Conservation (phyloP, 1,140 invertebrate genomes). For the Brachionus asplanchnoidis region DNA sequence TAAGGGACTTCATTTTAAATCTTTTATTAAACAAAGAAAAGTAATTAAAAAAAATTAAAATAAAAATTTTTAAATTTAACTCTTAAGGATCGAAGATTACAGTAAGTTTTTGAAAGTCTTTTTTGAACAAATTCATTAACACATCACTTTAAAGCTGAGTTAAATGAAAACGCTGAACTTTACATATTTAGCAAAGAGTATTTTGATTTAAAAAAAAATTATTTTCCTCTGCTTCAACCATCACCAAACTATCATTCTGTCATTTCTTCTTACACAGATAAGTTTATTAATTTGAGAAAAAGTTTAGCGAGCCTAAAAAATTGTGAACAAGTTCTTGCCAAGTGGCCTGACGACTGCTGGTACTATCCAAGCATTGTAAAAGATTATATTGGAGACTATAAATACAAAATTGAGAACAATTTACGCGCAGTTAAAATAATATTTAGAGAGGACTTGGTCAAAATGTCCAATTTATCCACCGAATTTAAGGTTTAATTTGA, state of each 20-base stretch:
- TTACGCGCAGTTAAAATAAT: slow-evolving; percentile 4
- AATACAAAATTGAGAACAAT: slow-evolving; percentile 35
- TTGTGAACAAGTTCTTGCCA: slow-evolving; percentile 45
- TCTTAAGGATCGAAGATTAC: not conserved
- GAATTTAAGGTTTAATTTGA: slow-evolving; percentile 31
- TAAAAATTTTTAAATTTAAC: not conserved
- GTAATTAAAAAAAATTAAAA: not conserved
- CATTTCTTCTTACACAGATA: not conserved
- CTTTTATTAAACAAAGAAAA: not conserved
- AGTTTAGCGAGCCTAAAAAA: slow-evolving; percentile 3
- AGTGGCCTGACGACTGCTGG: slow-evolving; percentile 26
- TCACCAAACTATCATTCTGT: not conserved
- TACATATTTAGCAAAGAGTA: slow-evolving; percentile 15
- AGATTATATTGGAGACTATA: slow-evolving; percentile 7
- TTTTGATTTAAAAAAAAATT: not conserved
- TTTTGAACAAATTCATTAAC: not conserved
- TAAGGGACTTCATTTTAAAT: not conserved
- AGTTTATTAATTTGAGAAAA: slow-evolving; percentile 8
- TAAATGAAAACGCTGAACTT: not conserved
- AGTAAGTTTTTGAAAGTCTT: not conserved
- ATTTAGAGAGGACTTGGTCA: slow-evolving; percentile 14
- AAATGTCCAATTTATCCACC: not conserved
- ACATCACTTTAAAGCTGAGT: not conserved
- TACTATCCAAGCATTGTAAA: slow-evolving; percentile 32
- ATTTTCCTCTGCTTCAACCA: not conserved